Conservation (phyloP, 2,113 vertebrate species). For the Myotis yumanensis region DNA sequence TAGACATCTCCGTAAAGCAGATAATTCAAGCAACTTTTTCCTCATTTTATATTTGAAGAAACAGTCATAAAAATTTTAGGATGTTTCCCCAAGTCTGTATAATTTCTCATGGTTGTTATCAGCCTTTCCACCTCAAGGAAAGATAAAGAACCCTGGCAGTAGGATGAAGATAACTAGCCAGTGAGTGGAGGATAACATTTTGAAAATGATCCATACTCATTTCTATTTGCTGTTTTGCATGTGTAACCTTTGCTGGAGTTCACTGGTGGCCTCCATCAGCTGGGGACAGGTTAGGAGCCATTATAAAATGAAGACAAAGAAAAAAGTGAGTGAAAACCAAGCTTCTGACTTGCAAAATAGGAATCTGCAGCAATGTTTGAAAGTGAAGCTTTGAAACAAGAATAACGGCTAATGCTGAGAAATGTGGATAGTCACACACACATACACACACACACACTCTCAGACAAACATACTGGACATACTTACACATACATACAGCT, state of each 20-base stretch:
- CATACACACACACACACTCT: not conserved
- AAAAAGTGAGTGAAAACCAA: not conserved
- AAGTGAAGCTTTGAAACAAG: not conserved
- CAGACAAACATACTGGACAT: not conserved
- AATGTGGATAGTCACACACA: not conserved
- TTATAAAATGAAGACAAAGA: not conserved
- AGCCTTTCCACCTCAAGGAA: not conserved
- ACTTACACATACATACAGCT: not conserved
- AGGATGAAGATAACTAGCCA: not conserved
- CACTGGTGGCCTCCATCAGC: not conserved
- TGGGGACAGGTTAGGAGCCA: not conserved
- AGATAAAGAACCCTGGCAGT: not conserved
- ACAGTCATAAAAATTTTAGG: not conserved
- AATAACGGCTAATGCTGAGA: not conserved
- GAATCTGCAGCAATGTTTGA: not conserved
- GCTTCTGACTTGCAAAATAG: not conserved
- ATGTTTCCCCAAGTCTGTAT: not conserved
- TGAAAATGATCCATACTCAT: not conserved
- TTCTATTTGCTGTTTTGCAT: not conserved
- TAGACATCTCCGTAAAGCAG: not conserved
- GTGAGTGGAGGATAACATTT: not conserved
- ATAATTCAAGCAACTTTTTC: constrained; percentile 7
- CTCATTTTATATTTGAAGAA: constrained; percentile 24
- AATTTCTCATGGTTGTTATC: not conserved
- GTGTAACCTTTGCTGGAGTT: not conserved